Base-by-base conservation (phyloP, 1,140 invertebrate species). In the Pentalonia nigronervosa region DNA sequence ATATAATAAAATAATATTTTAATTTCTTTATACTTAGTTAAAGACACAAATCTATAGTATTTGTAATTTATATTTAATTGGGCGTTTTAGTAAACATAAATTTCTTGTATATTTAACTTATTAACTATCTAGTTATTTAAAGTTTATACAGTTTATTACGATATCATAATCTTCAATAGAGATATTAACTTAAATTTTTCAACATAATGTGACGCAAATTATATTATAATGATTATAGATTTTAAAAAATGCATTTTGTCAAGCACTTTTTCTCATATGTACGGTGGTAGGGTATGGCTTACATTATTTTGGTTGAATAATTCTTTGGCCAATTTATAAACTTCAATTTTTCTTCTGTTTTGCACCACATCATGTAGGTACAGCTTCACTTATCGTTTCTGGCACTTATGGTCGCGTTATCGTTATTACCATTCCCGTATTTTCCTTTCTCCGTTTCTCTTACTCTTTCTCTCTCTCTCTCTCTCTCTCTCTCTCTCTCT, bases 271-370 rank as follows among this genome's bases (percentile, higher is more conserved):
- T 83, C 41, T 41, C 2, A 7, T 23, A 34, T 11, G 7, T 2
- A 8, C 8, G 36, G 23, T 4, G 8, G 21, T 1, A 21, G 20
- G 36, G 81, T 36, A 83, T 36, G 6, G 34, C 17, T 81, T 36
- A 81, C 17, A 81, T 81, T 81, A 81, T 81, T 21, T 36, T 83
- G 81, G 34, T 83, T 83, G 81, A 88, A 88, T 88, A n/a, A 88
- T 88, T 34, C 4, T 88, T 88, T 88, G 47, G 8, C 47, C 14
- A n/a, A 88, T 88, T 88, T 88, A 50, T 88, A 48, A 88, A 88
- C n/a, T 47, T 88, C n/a, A 88, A 48, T 50, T 88, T 88, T n/a
- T 88, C 47, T 48, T 88, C 47, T 48, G 30, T 50, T 88, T 88
- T n/a, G 45, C 81, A 83, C 81, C 36, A 83, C 23, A 23, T 9